Base-by-base conservation (phyloP, 2,888 invertebrate genomes). In the Oxycera nigricornis region DNA sequence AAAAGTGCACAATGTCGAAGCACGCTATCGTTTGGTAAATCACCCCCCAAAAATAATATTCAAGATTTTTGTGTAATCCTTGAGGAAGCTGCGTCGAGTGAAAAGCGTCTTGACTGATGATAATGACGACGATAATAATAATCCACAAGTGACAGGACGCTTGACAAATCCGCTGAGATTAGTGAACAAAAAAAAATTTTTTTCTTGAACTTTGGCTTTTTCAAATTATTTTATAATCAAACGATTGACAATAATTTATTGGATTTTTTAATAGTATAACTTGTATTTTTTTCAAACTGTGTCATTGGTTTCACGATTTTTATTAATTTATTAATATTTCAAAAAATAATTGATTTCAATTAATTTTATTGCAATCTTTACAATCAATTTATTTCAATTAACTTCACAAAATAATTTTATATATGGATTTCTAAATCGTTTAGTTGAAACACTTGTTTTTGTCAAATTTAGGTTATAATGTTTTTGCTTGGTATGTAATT, bases 61-160 rank as follows among this genome's bases (percentile, higher is more conserved):
- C 39, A 20, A 35, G 41, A 28, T n/a, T 20, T 17, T 26, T 39
- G 39, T 22, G 39, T 41, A 65, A 65, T 65, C 39, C 65, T 65
- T 41, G 39, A 65, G 41, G 65, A 65, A 65, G 39, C 39, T 39
- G 65, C n/a, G n/a, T n/a, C n/a, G n/a, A n/a, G n/a, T n/a, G n/a
- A n/a, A n/a, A n/a, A n/a, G n/a, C n/a, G n/a, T n/a, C n/a, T n/a
- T 24, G 39, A 26, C 39, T 41, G 41, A 39, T 61, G 2, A 31
- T 61, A n/a, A 14, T 46, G 46, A n/a, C 46, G 46, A 46, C 14
- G 28, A 30, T 61, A 14, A 20, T n/a, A 41, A 41, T 39, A 65
- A 39, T 65, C 65, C 65, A 65, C 65, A 65, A 55, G 55, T 55
- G 2, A 59, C n/a, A n/a, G 41, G 39, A 22, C 30, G 65, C 55